Evolutionary conservation across 2,113 vertebrate species (phyloP).

Genomic region (Parus major): DNA sequence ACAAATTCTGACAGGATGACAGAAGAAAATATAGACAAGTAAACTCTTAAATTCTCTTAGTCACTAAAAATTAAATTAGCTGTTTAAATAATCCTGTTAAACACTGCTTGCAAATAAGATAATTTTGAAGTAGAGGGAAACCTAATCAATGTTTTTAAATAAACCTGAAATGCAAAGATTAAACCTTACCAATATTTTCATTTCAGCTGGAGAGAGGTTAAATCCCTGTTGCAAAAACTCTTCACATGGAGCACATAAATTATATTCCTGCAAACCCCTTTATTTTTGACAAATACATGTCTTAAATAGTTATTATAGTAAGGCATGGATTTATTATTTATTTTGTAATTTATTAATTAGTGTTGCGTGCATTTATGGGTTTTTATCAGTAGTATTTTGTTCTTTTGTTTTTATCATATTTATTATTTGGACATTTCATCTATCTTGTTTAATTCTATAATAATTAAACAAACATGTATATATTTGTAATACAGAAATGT

Average conservation of each 20-base stretch:
- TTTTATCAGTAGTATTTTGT: not conserved
- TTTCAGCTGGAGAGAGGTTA: not conserved
- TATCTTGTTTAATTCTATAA: not conserved
- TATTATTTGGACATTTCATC: not conserved
- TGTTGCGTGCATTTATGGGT: rapidly evolving
- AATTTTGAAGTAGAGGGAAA: not conserved
- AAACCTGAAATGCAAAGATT: not conserved
- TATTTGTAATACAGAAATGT: not conserved
- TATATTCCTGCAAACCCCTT: not conserved
- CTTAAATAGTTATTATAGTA: not conserved
- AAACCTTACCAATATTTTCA: not conserved
- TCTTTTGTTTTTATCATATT: not conserved
- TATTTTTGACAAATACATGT: not conserved
- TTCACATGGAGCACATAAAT: not conserved
- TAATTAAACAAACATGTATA: not conserved
- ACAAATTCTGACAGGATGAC: not conserved
- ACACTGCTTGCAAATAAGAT: not conserved
- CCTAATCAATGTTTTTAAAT: not conserved
- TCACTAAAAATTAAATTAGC: not conserved
- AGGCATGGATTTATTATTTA: rapidly evolving
- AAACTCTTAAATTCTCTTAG: not conserved
- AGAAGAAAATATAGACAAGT: not conserved
- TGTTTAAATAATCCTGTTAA: not conserved
- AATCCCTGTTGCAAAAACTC: not conserved
- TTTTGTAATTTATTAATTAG: not conserved